Conservation (phyloP, 1,140 invertebrate genomes). For the Bombus sylvicola region DNA sequence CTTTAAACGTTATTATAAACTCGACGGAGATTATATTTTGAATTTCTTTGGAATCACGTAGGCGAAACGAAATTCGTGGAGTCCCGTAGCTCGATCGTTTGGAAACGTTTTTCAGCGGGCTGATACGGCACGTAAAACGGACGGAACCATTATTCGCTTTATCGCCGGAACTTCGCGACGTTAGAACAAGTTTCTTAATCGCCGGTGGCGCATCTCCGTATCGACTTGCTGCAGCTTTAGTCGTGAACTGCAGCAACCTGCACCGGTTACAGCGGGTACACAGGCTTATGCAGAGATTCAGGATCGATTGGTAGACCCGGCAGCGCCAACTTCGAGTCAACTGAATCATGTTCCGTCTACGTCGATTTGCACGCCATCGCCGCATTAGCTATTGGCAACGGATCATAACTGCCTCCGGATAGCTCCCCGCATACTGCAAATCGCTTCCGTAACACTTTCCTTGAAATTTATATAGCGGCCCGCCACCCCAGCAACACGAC, state of each 20-base stretch:
- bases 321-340: conserved; percentile 74
- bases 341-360: conserved; percentile 76
- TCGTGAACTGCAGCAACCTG: conserved; percentile 41
- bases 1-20: background rate
- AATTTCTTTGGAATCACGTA: background rate
- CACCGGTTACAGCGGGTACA: conserved; percentile 46
- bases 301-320: conserved; percentile 56
- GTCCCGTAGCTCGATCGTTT: background rate
- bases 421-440: conserved; percentile 73
- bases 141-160: conserved; percentile 25
- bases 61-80: background rate
- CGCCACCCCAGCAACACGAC: background rate
- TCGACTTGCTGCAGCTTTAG: conserved; percentile 31
- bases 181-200: conserved; percentile 51
- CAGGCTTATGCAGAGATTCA: conserved; percentile 58
- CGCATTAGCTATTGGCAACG: conserved; percentile 79
- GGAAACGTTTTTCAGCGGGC: background rate
- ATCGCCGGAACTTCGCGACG: conserved; percentile 36
- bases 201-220: conserved; percentile 49
- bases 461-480: conserved; percentile 72
- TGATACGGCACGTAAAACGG: conserved; percentile 8
- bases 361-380: conserved; percentile 78
- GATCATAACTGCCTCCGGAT: conserved; percentile 77
- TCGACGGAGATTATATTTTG: background rate
- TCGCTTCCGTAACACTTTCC: conserved; percentile 77